Evolutionary conservation across 2,797 vertebrate species (phyloP), one percentile per base, ranked within the genome.

Genomic region (Pelobates cultripes): DNA sequence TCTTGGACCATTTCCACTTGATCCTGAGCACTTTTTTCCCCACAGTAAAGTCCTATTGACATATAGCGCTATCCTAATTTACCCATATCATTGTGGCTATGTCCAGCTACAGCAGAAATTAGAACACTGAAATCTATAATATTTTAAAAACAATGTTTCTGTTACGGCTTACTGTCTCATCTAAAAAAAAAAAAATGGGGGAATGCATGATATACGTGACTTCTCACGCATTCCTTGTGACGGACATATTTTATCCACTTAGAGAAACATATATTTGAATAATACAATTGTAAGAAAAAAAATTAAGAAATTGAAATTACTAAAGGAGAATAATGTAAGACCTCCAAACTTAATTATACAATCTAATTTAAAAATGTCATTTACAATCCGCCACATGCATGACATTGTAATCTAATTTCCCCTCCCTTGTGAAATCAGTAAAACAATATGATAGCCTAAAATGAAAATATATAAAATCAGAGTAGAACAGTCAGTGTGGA

Each of bases 361-460:
- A 80, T 73, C 74, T 57, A 74, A 68, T 80, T 74, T 68, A 68
- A 68, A 70, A 57, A 57, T 60, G 8, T 74, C 6, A 74, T 80
- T 55, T 74, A 57, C 53, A 57, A 43, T 42, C 13, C n/a, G 40
- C 15, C 63, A n/a, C 47, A 60, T 67, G n/a, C 47, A 43, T 55
- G 15, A 41, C 45, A 53, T 17, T 43, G 28, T 66, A 53, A 66
- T 73, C 70, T 10, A 67, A 66, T 79, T 75, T 44, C 44, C 28
- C 12, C 17, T 64, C 60, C 61, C 61, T 66, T 79, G 70, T 42
- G 70, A 44, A 64, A 72, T 71, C 70, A 43, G 15, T 28, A 42
- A 43, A 7, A 51, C 51, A 47, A 14, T 41, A 17, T 51, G 60
- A 69, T 61, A 13, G 13, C 8, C 17, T 75, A 47, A 43, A 60